Base-by-base conservation (phyloP, 2,888 invertebrate genomes). In the Lottia gigantea region DNA sequence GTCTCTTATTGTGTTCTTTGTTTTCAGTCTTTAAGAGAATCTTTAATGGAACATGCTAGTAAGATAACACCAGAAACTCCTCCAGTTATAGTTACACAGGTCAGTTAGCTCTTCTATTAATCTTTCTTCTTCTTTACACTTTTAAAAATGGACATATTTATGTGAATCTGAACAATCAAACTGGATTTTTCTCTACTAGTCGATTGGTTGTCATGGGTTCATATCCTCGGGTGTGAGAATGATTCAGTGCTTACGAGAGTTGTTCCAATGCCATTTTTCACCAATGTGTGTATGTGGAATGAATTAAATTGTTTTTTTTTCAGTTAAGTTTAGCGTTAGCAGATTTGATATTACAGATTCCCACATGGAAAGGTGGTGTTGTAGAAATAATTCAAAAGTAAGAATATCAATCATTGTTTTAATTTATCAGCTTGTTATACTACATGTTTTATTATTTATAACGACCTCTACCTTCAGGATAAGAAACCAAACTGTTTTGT, bases 301-400 rank as follows among this genome's bases (percentile, higher is more conserved):
- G n/a, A n/a, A n/a, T n/a, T n/a, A n/a, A n/a, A n/a, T n/a, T n/a
- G n/a, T n/a, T n/a, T 68, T 23, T 70, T 71, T 86, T 86, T 47
- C 88, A 93, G 91, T 90, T 99, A 67, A 95, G 96, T 84, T 89
- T 98, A 73, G 97, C 98, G 0, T 90, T 99, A 64, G 95, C 97
- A 23, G 98, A 98, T 90, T 90, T 99, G 78, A 95, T 96, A 6
- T 90, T 99, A 67, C 95, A 98, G 89, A 97, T 98, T 95, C 92
- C 94, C 19, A 90, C 94, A 0, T 99, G 98, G 98, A 93, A 94
- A 82, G 93, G 94, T 85, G 95, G 97, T 63, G 92, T 95, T 66
- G 90, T 92, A 82, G 95, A 96, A 88, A 90, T 98, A 76, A 92
- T 98, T 49, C 92, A 92, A 84, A 92, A 92, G 85, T 94, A 72